Evolutionary conservation across 1,140 invertebrate genomes (phyloP).

Genomic region (Drosophila sulfurigaster): DNA sequence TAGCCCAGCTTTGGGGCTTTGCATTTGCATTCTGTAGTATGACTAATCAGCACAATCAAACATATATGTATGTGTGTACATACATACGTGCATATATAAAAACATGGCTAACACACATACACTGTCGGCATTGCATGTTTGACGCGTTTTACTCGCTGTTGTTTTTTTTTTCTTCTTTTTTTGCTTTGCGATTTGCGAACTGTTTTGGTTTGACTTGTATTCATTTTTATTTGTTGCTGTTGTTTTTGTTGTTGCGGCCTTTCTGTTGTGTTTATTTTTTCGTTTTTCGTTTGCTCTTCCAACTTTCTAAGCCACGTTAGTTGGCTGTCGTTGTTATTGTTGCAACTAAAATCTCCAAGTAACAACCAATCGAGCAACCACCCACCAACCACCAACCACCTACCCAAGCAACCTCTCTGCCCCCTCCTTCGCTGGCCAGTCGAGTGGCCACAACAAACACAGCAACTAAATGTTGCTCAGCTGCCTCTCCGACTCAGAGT

Average conservation of each 20-base stretch:
- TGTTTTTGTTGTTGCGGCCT: not conserved
- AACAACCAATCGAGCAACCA: slow-evolving; percentile 10
- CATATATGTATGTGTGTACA: slow-evolving; percentile 19
- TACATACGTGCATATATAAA: slow-evolving; percentile 11
- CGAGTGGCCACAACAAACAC: slow-evolving; percentile 52
- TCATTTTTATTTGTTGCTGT: slow-evolving; percentile 20
- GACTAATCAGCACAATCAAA: slow-evolving; percentile 66
- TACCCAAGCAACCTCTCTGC: slow-evolving; percentile 1
- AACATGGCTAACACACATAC: slow-evolving; percentile 20
- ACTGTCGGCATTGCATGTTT: slow-evolving; percentile 51
- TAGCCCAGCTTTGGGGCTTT: slow-evolving; percentile 67
- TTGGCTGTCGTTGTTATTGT: slow-evolving; percentile 17
- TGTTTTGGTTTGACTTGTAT: slow-evolving; percentile 32
- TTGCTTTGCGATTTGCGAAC: slow-evolving; percentile 29
- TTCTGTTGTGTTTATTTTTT: slow-evolving; percentile 28
- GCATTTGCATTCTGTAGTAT: slow-evolving; percentile 71
- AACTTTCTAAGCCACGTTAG: slow-evolving; percentile 49
- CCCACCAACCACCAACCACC: slow-evolving; percentile 24
- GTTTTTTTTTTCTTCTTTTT: slow-evolving; percentile 20
- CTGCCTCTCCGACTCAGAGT: slow-evolving; percentile 17
- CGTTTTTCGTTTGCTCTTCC: slow-evolving; percentile 37
- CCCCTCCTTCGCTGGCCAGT: not conserved
- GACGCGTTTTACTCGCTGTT: slow-evolving; percentile 38
- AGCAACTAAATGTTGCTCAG: slow-evolving; percentile 46
- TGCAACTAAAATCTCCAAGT: slow-evolving; percentile 33